Evolutionary conservation across 2,888 invertebrate species (phyloP).

Genomic region (Tinea trinotella): DNA sequence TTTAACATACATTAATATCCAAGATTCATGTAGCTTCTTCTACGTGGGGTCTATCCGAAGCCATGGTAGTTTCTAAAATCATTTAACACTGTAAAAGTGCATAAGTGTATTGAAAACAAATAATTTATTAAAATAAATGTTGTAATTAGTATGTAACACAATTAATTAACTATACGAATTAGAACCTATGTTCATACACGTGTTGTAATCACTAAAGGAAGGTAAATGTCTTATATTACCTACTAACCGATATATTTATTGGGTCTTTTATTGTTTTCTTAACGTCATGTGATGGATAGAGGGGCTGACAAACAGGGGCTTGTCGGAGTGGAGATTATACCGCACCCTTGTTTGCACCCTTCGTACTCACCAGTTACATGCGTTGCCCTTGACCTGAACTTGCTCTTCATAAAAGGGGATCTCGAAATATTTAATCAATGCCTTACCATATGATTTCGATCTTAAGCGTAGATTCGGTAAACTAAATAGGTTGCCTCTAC

Average conservation of each 20-base stretch:
- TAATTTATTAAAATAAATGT: no score
- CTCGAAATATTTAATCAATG: not conserved
- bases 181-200: not conserved
- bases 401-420: not conserved
- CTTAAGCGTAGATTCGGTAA: no score
- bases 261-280: constrained; percentile 3
- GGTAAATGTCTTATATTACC: not conserved
- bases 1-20: no score
- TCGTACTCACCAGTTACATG: not conserved
- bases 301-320: constrained; percentile 15
- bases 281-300: not conserved
- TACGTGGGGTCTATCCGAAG: no score
- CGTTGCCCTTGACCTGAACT: constrained; percentile 2
- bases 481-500: no score
- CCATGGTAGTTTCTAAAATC: no score
- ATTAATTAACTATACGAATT: no score
- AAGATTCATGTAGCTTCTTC: no score
- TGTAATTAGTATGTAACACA: no score
- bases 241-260: constrained; percentile 3
- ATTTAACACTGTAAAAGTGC: no score
- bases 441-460: no score
- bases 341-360: constrained; percentile 14
- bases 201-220: not conserved
- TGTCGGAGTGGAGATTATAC: constrained; percentile 13
- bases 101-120: no score